Percentiles rank a stretch among this genome's conserved stretches.
phyloP scores from a whole-genome alignment of 2,113 vertebrate species.

The Cervus canadensis region DNA sequence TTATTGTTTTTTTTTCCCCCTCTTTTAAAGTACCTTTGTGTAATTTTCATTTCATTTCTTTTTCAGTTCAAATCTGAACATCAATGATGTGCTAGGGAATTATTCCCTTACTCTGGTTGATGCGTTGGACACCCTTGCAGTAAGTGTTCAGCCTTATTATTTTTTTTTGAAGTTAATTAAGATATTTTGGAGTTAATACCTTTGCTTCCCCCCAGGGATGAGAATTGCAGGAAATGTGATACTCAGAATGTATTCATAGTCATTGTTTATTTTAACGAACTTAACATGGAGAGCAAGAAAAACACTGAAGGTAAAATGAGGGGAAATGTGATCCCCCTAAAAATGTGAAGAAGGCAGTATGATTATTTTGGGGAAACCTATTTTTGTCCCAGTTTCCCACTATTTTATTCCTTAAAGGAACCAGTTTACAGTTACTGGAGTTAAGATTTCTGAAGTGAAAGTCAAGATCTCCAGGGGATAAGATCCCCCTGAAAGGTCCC shows the following conservation, averaged over 20 bases:
- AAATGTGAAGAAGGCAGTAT: neutral
- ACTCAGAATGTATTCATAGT: neutral
- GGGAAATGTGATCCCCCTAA: neutral
- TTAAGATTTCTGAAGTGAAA: neutral
- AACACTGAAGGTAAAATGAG: neutral
- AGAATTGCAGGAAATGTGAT: neutral
- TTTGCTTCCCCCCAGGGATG: neutral
- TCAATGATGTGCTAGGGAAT: slow-evolving; percentile 97
- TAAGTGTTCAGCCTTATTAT: slow-evolving; percentile 77
- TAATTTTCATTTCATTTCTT: slow-evolving; percentile 28
- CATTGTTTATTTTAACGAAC: neutral
- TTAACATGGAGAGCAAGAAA: neutral
- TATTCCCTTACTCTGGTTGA: slow-evolving; percentile 97
- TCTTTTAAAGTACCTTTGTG: neutral
- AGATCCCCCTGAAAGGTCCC: neutral
- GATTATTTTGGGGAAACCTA: neutral
- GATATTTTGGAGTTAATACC: neutral
- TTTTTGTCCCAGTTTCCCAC: neutral
- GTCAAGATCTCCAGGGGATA: neutral
- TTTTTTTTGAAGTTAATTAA: neutral
- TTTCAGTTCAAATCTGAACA: slow-evolving; percentile 97
- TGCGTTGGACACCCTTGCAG: slow-evolving; percentile 94
- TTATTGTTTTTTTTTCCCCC: slow-evolving; percentile 31
- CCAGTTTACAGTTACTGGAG: neutral
- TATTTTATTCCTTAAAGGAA: neutral